Conservation (phyloP, 2,113 vertebrate genomes). For the Siniperca chuatsi region DNA sequence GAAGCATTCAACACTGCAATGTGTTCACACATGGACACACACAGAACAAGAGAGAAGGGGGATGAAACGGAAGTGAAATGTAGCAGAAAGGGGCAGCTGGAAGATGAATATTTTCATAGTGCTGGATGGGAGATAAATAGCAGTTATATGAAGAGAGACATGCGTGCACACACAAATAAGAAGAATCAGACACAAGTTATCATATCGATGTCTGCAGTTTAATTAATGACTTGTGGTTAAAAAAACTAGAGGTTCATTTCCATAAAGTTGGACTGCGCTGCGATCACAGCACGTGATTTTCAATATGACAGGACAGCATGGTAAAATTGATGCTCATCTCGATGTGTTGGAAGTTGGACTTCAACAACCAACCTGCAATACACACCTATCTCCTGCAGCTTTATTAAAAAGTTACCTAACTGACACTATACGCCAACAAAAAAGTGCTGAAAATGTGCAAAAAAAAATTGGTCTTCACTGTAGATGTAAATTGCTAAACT, state of each 20-base stretch:
- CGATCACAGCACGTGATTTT: not conserved
- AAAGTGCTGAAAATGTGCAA: not conserved
- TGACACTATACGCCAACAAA: not conserved
- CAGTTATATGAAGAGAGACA: not conserved
- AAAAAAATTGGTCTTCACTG: not conserved
- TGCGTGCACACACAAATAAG: not conserved
- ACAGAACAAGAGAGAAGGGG: slow-evolving; percentile 6
- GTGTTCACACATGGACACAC: slow-evolving; percentile 59
- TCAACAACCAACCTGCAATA: not conserved
- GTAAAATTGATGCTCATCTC: not conserved
- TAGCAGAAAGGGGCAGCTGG: slow-evolving; percentile 24
- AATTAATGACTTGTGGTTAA: not conserved
- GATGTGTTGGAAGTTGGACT: not conserved
- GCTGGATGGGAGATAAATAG: not conserved
- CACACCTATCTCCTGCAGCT: not conserved
- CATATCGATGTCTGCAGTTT: not conserved
- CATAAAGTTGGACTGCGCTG: not conserved
- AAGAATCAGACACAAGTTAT: not conserved
- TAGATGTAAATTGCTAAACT: not conserved
- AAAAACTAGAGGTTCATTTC: not conserved
- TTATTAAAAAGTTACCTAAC: not conserved
- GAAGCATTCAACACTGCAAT: slow-evolving; percentile 45
- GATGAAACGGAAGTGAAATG: slow-evolving; percentile 8
- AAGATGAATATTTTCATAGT: slow-evolving; percentile 5
- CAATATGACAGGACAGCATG: not conserved